These are phyloP conservation scores for Stenchaetothrips biformis DNA, from an alignment of 2,888 invertebrate species.

Conservation along the genomic window DNA sequence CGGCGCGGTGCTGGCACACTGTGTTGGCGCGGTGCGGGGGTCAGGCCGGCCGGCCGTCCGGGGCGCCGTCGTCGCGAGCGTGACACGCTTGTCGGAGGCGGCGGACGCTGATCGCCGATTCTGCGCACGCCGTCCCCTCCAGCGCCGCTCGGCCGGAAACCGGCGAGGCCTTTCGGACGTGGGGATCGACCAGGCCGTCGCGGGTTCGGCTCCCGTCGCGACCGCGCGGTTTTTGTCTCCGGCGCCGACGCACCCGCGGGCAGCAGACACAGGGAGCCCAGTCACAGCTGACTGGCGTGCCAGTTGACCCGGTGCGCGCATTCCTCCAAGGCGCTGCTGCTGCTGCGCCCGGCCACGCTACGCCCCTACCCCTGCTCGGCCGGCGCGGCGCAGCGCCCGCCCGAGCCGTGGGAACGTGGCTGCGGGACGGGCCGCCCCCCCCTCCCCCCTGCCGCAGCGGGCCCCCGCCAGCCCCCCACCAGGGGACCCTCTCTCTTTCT, in stretches of 20 bases:
- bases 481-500: conserved; percentile 25
- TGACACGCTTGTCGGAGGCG: not conserved
- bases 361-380: too few relatives aligned
- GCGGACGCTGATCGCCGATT: not conserved
- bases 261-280: not conserved
- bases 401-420: conserved; percentile 27
- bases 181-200: not conserved
- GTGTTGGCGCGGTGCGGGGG: too few relatives aligned
- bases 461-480: conserved; percentile 12
- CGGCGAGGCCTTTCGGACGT: too few relatives aligned
- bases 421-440: conserved; percentile 29
- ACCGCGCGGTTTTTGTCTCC: too few relatives aligned
- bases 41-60: too few relatives aligned
- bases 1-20: too few relatives aligned
- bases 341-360: not conserved
- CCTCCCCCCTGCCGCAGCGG: conserved; percentile 24
- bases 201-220: not conserved
- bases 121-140: not conserved
- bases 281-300: conserved; percentile 5
- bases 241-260: not conserved
- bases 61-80: not conserved
- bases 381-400: too few relatives aligned
- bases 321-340: not conserved
- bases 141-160: not conserved
- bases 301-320: conserved; percentile 10